Evolutionary conservation across 2,888 invertebrate genomes (phyloP).

Genomic region (Oligia fasciuncula): DNA sequence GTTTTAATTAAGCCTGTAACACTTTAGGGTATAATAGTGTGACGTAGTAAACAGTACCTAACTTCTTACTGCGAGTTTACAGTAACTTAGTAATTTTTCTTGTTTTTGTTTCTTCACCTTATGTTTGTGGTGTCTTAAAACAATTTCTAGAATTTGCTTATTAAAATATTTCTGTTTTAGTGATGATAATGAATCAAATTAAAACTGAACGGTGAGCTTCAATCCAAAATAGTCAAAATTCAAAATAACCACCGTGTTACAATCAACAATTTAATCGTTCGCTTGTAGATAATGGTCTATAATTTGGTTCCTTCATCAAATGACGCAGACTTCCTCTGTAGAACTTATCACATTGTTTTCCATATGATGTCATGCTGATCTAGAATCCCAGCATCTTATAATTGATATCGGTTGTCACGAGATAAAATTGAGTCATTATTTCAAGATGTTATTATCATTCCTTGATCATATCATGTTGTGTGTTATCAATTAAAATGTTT

Average conservation of each 20-base stretch:
- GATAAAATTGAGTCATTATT: constrained; percentile 59
- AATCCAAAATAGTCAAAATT: not conserved
- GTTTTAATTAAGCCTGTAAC: not conserved
- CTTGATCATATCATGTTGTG: constrained; percentile 29
- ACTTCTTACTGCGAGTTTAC: not conserved
- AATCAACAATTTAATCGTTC: not conserved
- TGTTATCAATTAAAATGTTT: constrained; percentile 50
- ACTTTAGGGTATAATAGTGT: not conserved
- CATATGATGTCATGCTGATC: constrained; percentile 64
- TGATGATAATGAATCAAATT: not conserved
- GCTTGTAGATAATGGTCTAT: constrained; percentile 6
- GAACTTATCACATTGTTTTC: constrained; percentile 54
- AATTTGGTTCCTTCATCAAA: constrained; percentile 31
- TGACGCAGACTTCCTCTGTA: constrained; percentile 39
- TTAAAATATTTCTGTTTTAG: not conserved
- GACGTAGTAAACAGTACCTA: not conserved
- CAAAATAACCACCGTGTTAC: not conserved
- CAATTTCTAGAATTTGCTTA: not conserved
- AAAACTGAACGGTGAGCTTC: not conserved
- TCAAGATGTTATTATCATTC: constrained; percentile 42
- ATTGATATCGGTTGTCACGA: constrained; percentile 60
- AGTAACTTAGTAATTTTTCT: not conserved
- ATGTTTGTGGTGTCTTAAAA: not conserved
- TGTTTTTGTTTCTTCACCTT: not conserved
- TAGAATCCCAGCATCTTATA: constrained; percentile 53